Evolutionary conservation across 2,888 invertebrate genomes (phyloP), one percentile per base, ranked within the genome.

Genomic region (Lordiphosa fenestrarum): DNA sequence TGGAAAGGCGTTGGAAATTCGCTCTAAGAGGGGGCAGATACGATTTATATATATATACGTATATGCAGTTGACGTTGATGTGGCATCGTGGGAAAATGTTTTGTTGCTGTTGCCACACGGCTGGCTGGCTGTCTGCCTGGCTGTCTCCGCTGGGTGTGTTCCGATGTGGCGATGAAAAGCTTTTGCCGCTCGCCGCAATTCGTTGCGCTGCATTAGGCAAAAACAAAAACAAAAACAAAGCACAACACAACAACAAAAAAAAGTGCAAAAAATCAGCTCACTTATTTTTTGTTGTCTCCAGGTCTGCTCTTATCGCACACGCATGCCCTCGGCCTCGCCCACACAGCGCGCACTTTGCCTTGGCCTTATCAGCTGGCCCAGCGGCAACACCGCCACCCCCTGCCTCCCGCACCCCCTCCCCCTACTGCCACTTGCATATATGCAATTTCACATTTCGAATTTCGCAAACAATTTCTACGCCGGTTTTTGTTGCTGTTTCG

Each of bases 191-290:
- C 62, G 80, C 80, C 73, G 75, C 80, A 68, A 73, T 76, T 76
- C 73, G 75, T 78, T 80, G 75, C 71, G 71, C 75, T 75, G 75
- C 80, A 76, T 76, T 76, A 78, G 75, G 75, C 73, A 80, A 66
- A 62, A 49, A 58, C 70, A 51, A 64, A 63, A 55, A 12, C 53
- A 41, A 13, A 39, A 70, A 39, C 49, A 58, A 40, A 35, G 42
- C 36, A 15, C 2, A 35, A 46, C 36, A 15, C 2, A 15, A 41
- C 2, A 12, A 10, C 5, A 13, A 42, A 46, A 35, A 39, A 10
- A 19, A 41, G 9, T 41, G 38, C 13, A 25, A 30, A 53, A 37
- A 15, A 44, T 19, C 15, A 42, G 0, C 1, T 12, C n/a, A 49
- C 25, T 42, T 30, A 30, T 30, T 30, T 30, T 30, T 30, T 25